Evolutionary conservation across 2,888 invertebrate genomes (phyloP).

Genomic region (Melinaea marsaeus): DNA sequence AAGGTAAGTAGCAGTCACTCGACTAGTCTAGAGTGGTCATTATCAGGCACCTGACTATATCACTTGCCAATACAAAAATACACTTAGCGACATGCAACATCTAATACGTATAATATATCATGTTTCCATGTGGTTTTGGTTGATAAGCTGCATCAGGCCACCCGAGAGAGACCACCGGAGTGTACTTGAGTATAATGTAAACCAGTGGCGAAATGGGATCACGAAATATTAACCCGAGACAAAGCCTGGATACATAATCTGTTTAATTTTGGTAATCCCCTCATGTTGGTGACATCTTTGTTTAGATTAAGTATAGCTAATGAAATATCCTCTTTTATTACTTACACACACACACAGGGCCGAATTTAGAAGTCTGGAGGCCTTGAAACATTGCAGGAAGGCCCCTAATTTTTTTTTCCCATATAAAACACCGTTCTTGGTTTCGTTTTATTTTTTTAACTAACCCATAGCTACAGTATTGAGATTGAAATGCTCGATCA

Average conservation of each 20-base stretch:
- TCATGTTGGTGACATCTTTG: slow-evolving; percentile 16
- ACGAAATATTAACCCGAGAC: slow-evolving; percentile 56
- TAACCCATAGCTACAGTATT: too few relatives aligned
- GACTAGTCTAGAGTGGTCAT: slow-evolving; percentile 32
- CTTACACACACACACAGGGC: too few relatives aligned
- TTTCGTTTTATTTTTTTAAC: too few relatives aligned
- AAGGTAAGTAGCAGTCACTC: slow-evolving; percentile 36
- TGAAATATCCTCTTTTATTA: too few relatives aligned
- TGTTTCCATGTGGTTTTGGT: slow-evolving; percentile 53
- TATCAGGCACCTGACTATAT: slow-evolving; percentile 30
- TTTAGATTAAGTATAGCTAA: slow-evolving; percentile 2
- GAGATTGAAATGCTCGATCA: too few relatives aligned
- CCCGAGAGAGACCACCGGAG: slow-evolving; percentile 64
- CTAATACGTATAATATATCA: slow-evolving; percentile 47
- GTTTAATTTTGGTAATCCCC: slow-evolving; percentile 50
- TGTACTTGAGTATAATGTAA: slow-evolving; percentile 56
- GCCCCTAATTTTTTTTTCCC: too few relatives aligned
- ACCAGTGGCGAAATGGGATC: slow-evolving; percentile 67
- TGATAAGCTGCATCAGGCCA: slow-evolving; percentile 58
- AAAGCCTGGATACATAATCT: slow-evolving; percentile 47
- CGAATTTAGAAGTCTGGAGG: too few relatives aligned
- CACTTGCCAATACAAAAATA: slow-evolving; percentile 34
- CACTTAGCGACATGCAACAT: slow-evolving; percentile 37
- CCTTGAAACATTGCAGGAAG: too few relatives aligned
- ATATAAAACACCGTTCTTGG: too few relatives aligned